A percentile compares a stretch with the other conserved stretches of the same genome.
Evolutionary conservation across 2,888 invertebrate genomes (phyloP).

Genomic region (Hanleya hanleyi): DNA sequence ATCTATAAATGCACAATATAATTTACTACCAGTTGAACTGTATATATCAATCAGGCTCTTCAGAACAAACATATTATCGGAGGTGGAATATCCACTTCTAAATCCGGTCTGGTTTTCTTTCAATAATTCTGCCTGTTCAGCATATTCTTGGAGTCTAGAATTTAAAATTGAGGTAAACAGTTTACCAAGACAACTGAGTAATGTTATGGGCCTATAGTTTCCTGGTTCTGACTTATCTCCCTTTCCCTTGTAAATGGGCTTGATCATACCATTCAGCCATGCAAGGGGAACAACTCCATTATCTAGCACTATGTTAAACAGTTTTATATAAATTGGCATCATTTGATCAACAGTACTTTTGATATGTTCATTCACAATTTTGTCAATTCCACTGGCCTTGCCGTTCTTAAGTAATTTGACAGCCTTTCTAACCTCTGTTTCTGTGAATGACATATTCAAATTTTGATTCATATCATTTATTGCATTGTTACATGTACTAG

Average conservation of each 20-base stretch:
- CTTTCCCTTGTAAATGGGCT: not conserved
- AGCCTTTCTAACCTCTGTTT: not conserved
- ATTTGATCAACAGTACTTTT: not conserved
- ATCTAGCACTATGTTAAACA: constrained; percentile 4
- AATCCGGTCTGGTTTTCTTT: not conserved
- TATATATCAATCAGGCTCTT: not conserved
- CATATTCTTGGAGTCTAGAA: not conserved
- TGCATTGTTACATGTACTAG: too few relatives aligned
- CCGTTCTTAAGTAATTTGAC: not conserved
- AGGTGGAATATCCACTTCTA: not conserved
- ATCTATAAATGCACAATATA: constrained; percentile 1
- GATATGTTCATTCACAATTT: not conserved
- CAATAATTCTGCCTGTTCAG: not conserved
- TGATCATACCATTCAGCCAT: not conserved
- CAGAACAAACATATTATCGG: not conserved
- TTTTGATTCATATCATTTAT: too few relatives aligned
- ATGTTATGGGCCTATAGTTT: not conserved
- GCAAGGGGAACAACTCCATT: not conserved
- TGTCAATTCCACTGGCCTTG: not conserved
- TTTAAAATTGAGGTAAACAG: not conserved
- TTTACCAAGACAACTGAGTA: not conserved
- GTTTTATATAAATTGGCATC: constrained; percentile 4
- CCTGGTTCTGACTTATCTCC: not conserved
- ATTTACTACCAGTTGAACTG: too few relatives aligned
- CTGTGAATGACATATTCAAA: too few relatives aligned